Evolutionary conservation across 2,888 invertebrate genomes (phyloP).

Genomic region (Ichneumoninae sp.): DNA sequence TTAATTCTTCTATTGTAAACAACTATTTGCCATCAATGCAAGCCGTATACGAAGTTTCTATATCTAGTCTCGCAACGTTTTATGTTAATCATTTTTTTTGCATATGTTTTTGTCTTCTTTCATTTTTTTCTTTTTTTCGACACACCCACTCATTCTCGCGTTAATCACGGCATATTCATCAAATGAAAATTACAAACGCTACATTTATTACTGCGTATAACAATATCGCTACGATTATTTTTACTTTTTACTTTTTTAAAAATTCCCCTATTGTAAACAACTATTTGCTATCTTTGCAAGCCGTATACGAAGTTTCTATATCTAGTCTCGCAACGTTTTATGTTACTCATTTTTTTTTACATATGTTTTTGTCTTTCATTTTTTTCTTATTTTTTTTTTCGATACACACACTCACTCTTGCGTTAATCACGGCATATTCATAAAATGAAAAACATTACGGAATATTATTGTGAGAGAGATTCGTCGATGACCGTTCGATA

Average conservation of each 20-base stretch:
- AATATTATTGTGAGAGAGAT: neutral
- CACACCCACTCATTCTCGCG: neutral
- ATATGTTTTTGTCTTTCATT: neutral
- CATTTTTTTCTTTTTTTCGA: neutral
- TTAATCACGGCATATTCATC: neutral
- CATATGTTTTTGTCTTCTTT: neutral
- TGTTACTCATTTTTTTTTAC: neutral
- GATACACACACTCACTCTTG: neutral
- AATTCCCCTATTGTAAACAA: neutral
- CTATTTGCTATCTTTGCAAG: slow-evolving; percentile 20
- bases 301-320: neutral
- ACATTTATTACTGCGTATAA: too few species aligned
- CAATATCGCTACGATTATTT: too few species aligned
- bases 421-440: neutral
- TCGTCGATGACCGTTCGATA: slow-evolving; percentile 14
- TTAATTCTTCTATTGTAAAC: neutral
- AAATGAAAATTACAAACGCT: neutral
- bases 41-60: neutral
- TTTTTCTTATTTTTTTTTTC: neutral
- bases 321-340: neutral
- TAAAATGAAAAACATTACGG: neutral
- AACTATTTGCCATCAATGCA: slow-evolving; percentile 7
- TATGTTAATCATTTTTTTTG: neutral
- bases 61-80: neutral
- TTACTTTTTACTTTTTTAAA: too few species aligned